phyloP scores from a whole-genome alignment of 2,888 invertebrate species.

The Drosophila antonietae region DNA sequence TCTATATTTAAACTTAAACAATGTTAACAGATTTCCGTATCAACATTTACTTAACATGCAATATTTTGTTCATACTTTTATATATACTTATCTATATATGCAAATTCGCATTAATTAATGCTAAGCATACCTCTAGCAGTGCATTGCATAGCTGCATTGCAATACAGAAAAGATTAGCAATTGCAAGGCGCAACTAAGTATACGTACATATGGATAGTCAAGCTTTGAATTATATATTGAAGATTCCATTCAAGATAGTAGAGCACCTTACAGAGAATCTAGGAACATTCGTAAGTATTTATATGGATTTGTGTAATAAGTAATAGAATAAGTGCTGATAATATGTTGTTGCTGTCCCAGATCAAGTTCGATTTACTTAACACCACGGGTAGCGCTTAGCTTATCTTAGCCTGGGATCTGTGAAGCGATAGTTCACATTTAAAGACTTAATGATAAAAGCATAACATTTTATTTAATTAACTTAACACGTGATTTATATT shows the following conservation, averaged over 20 bases:
- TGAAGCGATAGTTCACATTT: neutral
- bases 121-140: neutral
- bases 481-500: neutral
- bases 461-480: neutral
- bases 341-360: neutral
- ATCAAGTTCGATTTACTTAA: neutral
- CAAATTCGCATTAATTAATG: too few relatives aligned
- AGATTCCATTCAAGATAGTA: too few relatives aligned
- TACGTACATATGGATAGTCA: neutral
- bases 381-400: neutral
- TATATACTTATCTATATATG: too few relatives aligned
- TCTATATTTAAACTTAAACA: too few relatives aligned
- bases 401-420: neutral
- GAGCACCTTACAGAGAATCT: neutral
- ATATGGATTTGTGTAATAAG: neutral
- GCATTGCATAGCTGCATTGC: neutral
- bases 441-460: neutral
- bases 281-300: neutral
- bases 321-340: neutral
- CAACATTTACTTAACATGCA: too few relatives aligned
- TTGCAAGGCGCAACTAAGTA: neutral
- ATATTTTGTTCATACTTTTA: too few relatives aligned
- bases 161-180: too few relatives aligned
- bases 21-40: too few relatives aligned
- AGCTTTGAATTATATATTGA: neutral